Conservation (phyloP, 2,888 invertebrate species). For the Alsophila aescularia region DNA sequence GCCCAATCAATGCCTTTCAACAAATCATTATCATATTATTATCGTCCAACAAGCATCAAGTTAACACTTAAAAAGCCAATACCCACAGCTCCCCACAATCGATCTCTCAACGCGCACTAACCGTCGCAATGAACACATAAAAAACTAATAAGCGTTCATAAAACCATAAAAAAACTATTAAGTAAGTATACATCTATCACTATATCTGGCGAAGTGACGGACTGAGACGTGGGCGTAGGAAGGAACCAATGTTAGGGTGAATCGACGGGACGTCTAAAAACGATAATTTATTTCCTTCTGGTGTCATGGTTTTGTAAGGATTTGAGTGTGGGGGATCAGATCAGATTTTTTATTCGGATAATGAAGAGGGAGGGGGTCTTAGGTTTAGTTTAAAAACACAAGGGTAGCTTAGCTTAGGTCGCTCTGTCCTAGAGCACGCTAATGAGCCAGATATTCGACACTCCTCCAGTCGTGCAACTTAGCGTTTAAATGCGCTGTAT, state of each 20-base stretch:
- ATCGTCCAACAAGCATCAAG: conserved; percentile 4
- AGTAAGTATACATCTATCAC: conserved; percentile 57
- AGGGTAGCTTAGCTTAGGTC: no score
- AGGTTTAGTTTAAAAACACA: no score
- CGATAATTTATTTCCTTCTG: neutral
- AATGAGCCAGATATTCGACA: no score
- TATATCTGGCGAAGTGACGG: conserved; percentile 54
- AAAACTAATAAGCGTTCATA: conserved; percentile 60
- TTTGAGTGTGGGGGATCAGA: no score
- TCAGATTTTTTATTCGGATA: no score
- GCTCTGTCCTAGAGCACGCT: no score
- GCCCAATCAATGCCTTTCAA: no score
- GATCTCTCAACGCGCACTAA: conserved; percentile 27
- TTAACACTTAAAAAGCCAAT: conserved; percentile 16
- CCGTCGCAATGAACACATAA: conserved; percentile 38
- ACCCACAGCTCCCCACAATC: conserved; percentile 14
- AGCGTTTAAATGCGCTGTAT: no score
- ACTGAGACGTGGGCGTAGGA: conserved; percentile 10
- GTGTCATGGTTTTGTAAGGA: neutral
- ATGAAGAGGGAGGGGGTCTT: no score
- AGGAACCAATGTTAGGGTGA: neutral
- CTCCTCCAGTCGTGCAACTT: no score
- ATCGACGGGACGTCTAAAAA: no score
- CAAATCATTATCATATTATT: conserved; percentile 5
- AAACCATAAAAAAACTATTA: conserved; percentile 58